Conservation (phyloP, 2,888 invertebrate species). For the Hesperia comma region DNA sequence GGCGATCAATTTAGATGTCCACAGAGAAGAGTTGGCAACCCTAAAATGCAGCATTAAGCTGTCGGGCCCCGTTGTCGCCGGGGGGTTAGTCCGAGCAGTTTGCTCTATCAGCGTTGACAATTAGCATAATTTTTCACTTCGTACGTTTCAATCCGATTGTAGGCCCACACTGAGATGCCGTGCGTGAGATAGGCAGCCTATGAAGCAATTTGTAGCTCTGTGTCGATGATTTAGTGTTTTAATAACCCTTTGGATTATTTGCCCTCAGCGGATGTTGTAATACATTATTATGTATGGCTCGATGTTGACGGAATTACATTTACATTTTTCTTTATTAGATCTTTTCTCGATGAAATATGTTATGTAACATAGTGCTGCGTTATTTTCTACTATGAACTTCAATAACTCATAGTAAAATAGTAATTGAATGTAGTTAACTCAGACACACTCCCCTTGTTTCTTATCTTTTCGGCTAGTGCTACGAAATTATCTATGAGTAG, state of each 20-base stretch:
- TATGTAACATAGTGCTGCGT: too few species aligned
- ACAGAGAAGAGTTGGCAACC: slow-evolving; percentile 4
- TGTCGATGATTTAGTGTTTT: slow-evolving; percentile 23
- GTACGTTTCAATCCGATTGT: slow-evolving; percentile 31
- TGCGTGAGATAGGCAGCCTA: slow-evolving; percentile 33
- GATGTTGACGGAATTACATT: background rate
- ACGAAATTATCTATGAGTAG: too few species aligned
- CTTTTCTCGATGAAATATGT: too few species aligned
- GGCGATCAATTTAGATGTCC: too few species aligned
- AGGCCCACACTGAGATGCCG: slow-evolving; percentile 13
- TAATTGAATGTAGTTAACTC: too few species aligned
- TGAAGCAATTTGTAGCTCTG: slow-evolving; percentile 31
- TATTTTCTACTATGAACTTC: too few species aligned
- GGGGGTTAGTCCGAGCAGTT: slow-evolving; percentile 11
- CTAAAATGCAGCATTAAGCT: slow-evolving; percentile 21
- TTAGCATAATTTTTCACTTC: slow-evolving; percentile 37
- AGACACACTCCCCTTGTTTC: too few species aligned
- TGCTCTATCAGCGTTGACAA: slow-evolving; percentile 34
- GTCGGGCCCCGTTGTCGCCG: slow-evolving; percentile 25
- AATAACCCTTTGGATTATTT: slow-evolving; percentile 13
- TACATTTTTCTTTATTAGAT: too few species aligned
- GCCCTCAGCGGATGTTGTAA: background rate
- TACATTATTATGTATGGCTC: too few species aligned
- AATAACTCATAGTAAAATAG: too few species aligned
- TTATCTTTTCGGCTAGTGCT: too few species aligned